phyloP scores from a whole-genome alignment of 2,113 vertebrate genomes.

The human (Homo sapiens) region DNA sequence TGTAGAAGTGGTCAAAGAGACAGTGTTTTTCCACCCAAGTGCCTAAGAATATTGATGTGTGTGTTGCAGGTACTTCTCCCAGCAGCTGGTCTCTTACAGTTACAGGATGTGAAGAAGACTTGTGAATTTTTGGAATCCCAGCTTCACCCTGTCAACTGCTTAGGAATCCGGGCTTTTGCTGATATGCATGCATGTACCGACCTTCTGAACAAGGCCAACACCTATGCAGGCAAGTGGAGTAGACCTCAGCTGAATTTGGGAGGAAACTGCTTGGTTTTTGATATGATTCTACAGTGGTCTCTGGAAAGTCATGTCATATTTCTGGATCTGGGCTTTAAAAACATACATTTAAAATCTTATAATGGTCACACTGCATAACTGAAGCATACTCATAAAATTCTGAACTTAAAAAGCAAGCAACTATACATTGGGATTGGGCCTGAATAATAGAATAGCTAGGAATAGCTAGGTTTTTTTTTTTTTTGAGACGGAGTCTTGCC shows the following conservation, averaged over 20 bases:
- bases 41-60: not conserved
- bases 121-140: conserved; percentile 98
- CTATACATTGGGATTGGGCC: not conserved
- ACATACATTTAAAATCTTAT: not conserved
- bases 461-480: not conserved
- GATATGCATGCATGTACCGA: conserved; percentile 97
- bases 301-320: not conserved
- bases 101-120: conserved; percentile 96
- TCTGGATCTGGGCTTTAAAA: not conserved
- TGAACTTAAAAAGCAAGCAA: not conserved
- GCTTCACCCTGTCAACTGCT: conserved; percentile 97
- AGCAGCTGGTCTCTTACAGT: conserved; percentile 95
- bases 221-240: conserved; percentile 91
- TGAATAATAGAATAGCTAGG: not conserved
- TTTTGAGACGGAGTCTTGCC: no score
- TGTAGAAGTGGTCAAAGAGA: not conserved
- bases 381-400: not conserved
- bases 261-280: not conserved
- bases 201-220: conserved; percentile 95
- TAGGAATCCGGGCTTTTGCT: conserved; percentile 97
- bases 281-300: not conserved
- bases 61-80: conserved; percentile 93
- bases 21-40: not conserved
- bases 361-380: not conserved
- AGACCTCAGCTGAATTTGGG: accelerated